phyloP scores from a whole-genome alignment of 2,113 vertebrate species.

The Arenaria interpres region DNA sequence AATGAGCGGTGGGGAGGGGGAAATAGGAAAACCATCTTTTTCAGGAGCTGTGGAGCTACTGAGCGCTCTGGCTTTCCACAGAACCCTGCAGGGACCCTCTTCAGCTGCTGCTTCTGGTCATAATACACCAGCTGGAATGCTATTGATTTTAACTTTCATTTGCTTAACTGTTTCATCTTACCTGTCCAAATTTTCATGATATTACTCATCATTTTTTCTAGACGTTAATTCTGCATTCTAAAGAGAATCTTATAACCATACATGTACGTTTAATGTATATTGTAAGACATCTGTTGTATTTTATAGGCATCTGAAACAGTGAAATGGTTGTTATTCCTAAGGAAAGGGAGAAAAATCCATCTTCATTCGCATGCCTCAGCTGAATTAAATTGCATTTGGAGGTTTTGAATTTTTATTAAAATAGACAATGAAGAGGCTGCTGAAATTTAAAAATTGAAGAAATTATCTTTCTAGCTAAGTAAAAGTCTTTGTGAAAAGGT shows the following conservation, averaged over 20 bases:
- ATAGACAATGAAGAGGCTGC: not conserved
- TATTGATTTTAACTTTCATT: not conserved
- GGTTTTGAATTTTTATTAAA: not conserved
- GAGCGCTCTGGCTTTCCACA: not conserved
- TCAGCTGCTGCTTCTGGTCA: not conserved
- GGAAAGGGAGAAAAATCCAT: not conserved
- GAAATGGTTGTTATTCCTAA: not conserved
- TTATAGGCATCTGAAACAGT: not conserved
- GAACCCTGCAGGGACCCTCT: not conserved
- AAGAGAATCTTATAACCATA: not conserved
- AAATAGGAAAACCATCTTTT: not conserved
- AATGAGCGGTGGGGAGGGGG: not conserved
- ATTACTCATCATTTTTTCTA: not conserved
- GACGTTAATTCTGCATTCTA: not conserved
- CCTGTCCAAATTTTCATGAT: not conserved
- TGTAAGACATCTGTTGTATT: not conserved
- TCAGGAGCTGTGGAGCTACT: not conserved
- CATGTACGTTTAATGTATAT: accelerated
- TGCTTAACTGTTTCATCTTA: not conserved
- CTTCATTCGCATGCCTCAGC: not conserved
- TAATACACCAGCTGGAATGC: not conserved
- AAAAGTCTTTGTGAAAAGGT: not conserved
- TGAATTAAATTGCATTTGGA: not conserved
- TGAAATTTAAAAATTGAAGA: not conserved
- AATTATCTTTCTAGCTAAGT: not conserved